A percentile compares a stretch with the other conserved stretches of the same genome.
phyloP scores from a whole-genome alignment of 2,888 invertebrate genomes.

The Melanostoma mellinum region DNA sequence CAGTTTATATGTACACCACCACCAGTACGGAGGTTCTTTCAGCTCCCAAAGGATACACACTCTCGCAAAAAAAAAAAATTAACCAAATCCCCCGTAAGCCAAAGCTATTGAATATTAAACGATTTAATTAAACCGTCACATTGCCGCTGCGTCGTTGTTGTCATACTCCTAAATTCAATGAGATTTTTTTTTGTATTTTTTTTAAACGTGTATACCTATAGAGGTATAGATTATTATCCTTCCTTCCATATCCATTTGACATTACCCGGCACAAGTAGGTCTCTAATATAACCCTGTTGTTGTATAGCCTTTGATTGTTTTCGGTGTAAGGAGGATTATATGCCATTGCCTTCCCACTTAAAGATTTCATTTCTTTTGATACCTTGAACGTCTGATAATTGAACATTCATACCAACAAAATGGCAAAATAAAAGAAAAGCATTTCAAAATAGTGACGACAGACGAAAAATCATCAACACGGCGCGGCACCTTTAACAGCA shows the following conservation, averaged over 20 bases:
- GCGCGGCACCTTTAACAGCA: no score
- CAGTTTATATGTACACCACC: no score
- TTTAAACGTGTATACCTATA: no score
- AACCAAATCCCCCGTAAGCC: slow-evolving; percentile 11
- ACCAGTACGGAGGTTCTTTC: no score
- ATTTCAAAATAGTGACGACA: background rate
- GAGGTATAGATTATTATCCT: no score
- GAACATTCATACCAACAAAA: background rate
- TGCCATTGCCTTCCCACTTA: slow-evolving; percentile 3
- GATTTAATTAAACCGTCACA: slow-evolving; percentile 61
- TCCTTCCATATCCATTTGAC: no score
- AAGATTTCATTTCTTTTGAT: slow-evolving; percentile 7
- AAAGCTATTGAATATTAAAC: slow-evolving; percentile 60
- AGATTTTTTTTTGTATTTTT: background rate
- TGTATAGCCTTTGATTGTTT: background rate
- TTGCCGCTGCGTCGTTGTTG: background rate
- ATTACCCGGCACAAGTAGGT: no score
- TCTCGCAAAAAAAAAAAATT: slow-evolving; percentile 28
- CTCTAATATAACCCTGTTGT: background rate
- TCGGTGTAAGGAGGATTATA: background rate
- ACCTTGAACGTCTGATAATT: slow-evolving; percentile 16
- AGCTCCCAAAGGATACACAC: background rate
- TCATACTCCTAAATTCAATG: slow-evolving; percentile 14
- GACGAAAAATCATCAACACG: background rate
- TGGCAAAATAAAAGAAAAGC: background rate